Conservation (phyloP, 2,797 vertebrate genomes). For the Sebastes iracundus region DNA sequence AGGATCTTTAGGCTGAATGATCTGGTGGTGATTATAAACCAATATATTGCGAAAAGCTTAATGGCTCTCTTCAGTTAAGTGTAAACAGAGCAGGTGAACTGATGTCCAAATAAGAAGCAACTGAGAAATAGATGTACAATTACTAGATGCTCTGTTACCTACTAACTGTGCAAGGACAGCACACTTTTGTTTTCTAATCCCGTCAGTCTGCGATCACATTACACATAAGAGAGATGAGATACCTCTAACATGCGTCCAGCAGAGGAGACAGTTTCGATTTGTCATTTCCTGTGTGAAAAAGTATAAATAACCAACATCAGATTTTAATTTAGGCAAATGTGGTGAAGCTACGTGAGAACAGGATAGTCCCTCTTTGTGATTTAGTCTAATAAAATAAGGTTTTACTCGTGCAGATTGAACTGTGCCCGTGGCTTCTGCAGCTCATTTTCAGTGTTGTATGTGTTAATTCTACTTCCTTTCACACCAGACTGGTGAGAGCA, state of each 20-base stretch:
- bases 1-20: not conserved
- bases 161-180: not conserved
- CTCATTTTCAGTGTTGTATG: not conserved
- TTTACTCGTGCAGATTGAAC: not conserved
- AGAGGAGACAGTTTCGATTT: not conserved
- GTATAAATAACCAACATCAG: not conserved
- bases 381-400: not conserved
- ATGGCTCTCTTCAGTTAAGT: not conserved
- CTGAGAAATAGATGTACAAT: not conserved
- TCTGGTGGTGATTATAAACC: not conserved
- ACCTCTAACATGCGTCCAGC: not conserved
- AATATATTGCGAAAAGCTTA: not conserved
- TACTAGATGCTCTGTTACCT: not conserved
- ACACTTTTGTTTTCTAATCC: not conserved
- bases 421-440: not conserved
- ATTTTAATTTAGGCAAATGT: not conserved
- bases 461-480: conserved; percentile 52
- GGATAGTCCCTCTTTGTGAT: not conserved
- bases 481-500: conserved; percentile 18
- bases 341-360: not conserved
- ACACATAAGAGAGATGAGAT: not conserved
- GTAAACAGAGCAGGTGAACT: not conserved
- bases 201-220: not conserved
- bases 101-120: not conserved
- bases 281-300: conserved; percentile 26